A percentile compares a stretch with the other conserved stretches of the same genome.
Conservation (phyloP, 2,888 invertebrate species). For the Meta bourneti region DNA sequence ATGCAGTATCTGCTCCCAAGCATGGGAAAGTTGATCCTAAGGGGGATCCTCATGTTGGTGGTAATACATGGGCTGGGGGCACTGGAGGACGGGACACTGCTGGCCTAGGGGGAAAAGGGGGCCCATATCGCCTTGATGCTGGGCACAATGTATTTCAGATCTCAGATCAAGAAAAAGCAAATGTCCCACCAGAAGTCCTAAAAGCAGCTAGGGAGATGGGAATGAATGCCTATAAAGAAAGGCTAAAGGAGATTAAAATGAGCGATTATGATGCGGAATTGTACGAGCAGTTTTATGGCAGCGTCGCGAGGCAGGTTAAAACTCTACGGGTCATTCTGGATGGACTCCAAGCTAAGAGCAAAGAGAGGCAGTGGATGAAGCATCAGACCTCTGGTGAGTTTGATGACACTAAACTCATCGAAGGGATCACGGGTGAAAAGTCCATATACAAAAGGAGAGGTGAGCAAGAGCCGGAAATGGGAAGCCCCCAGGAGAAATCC, state of each 20-base stretch:
- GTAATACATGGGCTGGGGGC: slow-evolving; percentile 98
- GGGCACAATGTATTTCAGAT: slow-evolving; percentile 95
- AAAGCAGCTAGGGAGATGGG: slow-evolving; percentile 96
- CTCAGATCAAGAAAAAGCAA: slow-evolving; percentile 93
- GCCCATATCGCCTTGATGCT: slow-evolving; percentile 95
- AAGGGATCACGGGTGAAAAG: slow-evolving; percentile 95
- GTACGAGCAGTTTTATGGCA: slow-evolving; percentile 90
- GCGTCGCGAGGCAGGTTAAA: slow-evolving; percentile 85
- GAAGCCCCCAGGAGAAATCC: slow-evolving; percentile 91
- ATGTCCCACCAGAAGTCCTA: slow-evolving; percentile 84
- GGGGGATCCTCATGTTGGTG: slow-evolving; percentile 96
- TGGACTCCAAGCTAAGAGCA: slow-evolving; percentile 91
- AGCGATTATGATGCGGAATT: slow-evolving; percentile 94
- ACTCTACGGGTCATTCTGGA: slow-evolving; percentile 91
- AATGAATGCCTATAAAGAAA: slow-evolving; percentile 91
- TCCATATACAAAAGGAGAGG: slow-evolving; percentile 92
- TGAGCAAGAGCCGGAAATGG: slow-evolving; percentile 92
- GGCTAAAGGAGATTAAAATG: slow-evolving; percentile 94
- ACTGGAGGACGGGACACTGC: slow-evolving; percentile 92
- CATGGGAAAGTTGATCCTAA: slow-evolving; percentile 95
- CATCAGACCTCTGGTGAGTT: slow-evolving; percentile 97
- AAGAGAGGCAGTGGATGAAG: slow-evolving; percentile 95
- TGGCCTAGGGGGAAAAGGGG: slow-evolving; percentile 97
- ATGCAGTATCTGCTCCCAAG: slow-evolving; percentile 89
- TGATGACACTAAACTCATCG: slow-evolving; percentile 96